These are phyloP conservation scores for Oligia fasciuncula DNA, from an alignment of 2,888 invertebrate genomes.

Conservation along the genomic window DNA sequence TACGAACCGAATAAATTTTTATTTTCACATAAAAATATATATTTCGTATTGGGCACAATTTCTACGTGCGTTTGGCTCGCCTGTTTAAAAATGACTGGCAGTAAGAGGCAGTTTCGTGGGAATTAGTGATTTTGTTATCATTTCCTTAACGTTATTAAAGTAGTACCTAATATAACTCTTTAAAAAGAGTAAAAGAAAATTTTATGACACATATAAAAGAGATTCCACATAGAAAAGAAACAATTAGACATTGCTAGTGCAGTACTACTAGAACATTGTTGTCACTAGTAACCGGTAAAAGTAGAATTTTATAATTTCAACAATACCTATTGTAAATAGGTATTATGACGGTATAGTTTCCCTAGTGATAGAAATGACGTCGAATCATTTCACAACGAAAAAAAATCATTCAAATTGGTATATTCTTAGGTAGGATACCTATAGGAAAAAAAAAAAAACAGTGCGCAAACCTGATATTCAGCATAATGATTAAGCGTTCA, in stretches of 20 bases:
- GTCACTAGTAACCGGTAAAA: too few species aligned
- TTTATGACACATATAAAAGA: too few species aligned
- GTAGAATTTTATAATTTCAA: too few species aligned
- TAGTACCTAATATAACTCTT: neutral
- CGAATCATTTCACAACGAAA: too few species aligned
- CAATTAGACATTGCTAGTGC: too few species aligned
- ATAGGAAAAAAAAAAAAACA: too few species aligned
- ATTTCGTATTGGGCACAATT: conserved; percentile 13
- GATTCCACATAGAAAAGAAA: too few species aligned
- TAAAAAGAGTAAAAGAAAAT: too few species aligned
- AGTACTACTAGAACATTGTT: too few species aligned
- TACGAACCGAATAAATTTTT: neutral
- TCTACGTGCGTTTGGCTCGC: conserved; percentile 19
- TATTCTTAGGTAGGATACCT: neutral
- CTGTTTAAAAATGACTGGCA: conserved; percentile 26
- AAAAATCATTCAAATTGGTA: neutral
- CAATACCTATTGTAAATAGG: neutral
- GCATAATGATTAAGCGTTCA: too few species aligned
- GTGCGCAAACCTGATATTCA: too few species aligned
- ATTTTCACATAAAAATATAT: neutral
- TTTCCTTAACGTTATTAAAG: conserved; percentile 15
- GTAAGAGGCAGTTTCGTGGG: conserved; percentile 14
- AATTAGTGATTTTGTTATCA: conserved; percentile 5
- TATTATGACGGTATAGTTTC: neutral
- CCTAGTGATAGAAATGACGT: neutral